Conservation (phyloP, 2,113 vertebrate genomes). For the Indri indri region DNA sequence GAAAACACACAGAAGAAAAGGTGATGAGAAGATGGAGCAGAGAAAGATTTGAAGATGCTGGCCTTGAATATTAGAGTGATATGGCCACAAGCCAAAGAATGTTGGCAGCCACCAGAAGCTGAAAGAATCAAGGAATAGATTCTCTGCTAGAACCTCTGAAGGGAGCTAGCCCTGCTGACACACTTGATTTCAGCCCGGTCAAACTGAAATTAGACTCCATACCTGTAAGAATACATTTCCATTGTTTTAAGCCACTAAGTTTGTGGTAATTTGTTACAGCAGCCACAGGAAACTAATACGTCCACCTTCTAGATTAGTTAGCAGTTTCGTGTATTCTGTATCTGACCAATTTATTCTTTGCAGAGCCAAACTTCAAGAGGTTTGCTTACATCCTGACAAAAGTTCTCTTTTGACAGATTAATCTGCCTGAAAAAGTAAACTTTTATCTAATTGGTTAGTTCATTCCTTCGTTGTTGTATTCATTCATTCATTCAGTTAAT, state of each 20-base stretch:
- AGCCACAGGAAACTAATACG: neutral
- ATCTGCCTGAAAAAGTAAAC: neutral
- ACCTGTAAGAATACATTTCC: neutral
- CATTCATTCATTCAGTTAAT: neutral
- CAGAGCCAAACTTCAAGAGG: neutral
- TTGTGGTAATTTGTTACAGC: conserved; percentile 4
- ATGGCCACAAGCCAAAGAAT: neutral
- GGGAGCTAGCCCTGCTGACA: neutral
- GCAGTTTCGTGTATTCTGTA: neutral
- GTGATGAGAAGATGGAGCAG: neutral
- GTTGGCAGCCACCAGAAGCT: neutral
- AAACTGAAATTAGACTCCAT: neutral
- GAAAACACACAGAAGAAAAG: neutral
- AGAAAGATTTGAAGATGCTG: no score
- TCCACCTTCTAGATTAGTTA: neutral
- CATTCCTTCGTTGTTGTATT: neutral
- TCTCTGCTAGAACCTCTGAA: neutral
- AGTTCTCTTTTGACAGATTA: neutral
- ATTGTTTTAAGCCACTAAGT: neutral
- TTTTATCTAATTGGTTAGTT: neutral
- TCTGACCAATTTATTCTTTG: neutral
- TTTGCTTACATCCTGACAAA: neutral
- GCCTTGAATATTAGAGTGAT: neutral
- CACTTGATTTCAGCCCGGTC: neutral
- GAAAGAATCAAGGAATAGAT: neutral